Base-by-base conservation (phyloP, 92 coral and sea anemone species). In the Scolanthus callimorphus region DNA sequence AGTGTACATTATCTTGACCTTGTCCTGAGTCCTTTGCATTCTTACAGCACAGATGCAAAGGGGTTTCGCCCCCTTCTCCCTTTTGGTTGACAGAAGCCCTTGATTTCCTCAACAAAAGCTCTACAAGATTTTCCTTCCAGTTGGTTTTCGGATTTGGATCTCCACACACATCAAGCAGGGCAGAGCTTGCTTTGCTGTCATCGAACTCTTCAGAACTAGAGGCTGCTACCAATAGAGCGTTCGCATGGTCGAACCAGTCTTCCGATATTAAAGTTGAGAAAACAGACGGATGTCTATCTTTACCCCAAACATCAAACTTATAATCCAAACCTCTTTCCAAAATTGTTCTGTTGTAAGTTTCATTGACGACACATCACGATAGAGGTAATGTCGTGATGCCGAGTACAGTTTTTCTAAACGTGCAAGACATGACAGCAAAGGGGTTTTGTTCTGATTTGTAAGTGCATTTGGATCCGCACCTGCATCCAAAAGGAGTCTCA, bases 391-490 rank as follows among this genome's bases (percentile, higher is more conserved):
- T n/a, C n/a, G n/a, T n/a, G n/a, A n/a, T n/a, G n/a, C n/a, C n/a
- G n/a, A n/a, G n/a, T n/a, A n/a, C n/a, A n/a, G n/a, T n/a, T n/a
- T n/a, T n/a, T n/a, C n/a, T n/a, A 34, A 34, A 6, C 43, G 6
- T 34, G 6, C 15, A 34, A 34, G 43, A 6, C 15, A 15, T 34
- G 27, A 29, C 10, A 70, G 39, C 4, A 70, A 30, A n/a, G 77
- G 77, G 8, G 60, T 11, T 1, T 30, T 21, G 31, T 59, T 59
- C 15, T 2, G 3, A 2, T 48, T 17, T 27, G 57, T 68, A 19
- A 26, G 22, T 4, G 20, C 69, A n/a, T 57, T 47, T 37, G 62
- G 31, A 17, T 74, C 64, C 49, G 85, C 85, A 37, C 65, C 60
- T 17, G 79, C 74, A 21, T n/a, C n/a, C n/a, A n/a, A n/a, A n/a